Percentiles rank a stretch among this genome's conserved stretches.
Evolutionary conservation across 2,113 vertebrate species (phyloP).

Genomic region (Ptilorrhoa leucosticta): DNA sequence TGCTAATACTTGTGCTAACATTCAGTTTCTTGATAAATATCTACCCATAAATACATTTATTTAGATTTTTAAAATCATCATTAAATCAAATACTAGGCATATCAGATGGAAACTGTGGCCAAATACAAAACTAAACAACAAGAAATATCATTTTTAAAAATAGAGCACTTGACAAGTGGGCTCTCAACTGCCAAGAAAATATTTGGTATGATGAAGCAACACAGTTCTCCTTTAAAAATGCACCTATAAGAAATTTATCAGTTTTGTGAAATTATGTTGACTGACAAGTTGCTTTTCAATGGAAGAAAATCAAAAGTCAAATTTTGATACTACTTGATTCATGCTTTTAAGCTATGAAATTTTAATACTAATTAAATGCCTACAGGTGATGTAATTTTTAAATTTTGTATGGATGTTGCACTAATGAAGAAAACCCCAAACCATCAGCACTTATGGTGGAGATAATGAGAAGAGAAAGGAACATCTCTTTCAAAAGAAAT

Average conservation of each 20-base stretch:
- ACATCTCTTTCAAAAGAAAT: neutral
- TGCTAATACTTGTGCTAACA: neutral
- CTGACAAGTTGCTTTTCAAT: neutral
- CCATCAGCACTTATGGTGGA: neutral
- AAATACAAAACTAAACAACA: neutral
- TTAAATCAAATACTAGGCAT: neutral
- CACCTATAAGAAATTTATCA: neutral
- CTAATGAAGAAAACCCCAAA: neutral
- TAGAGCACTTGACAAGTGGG: neutral
- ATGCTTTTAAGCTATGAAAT: neutral
- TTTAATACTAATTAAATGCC: neutral
- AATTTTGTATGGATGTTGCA: neutral
- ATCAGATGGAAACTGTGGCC: neutral
- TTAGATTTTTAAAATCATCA: neutral
- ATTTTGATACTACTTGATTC: neutral
- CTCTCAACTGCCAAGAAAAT: neutral
- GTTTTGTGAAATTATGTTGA: neutral
- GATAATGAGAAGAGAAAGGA: neutral
- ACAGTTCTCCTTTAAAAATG: neutral
- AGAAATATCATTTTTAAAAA: neutral
- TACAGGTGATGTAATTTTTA: neutral
- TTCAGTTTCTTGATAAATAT: neutral
- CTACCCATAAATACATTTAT: neutral
- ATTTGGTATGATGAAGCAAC: neutral
- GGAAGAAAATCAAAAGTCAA: neutral